Base-by-base conservation (phyloP, 1,140 invertebrate genomes). In the Drosophila baimaii region DNA sequence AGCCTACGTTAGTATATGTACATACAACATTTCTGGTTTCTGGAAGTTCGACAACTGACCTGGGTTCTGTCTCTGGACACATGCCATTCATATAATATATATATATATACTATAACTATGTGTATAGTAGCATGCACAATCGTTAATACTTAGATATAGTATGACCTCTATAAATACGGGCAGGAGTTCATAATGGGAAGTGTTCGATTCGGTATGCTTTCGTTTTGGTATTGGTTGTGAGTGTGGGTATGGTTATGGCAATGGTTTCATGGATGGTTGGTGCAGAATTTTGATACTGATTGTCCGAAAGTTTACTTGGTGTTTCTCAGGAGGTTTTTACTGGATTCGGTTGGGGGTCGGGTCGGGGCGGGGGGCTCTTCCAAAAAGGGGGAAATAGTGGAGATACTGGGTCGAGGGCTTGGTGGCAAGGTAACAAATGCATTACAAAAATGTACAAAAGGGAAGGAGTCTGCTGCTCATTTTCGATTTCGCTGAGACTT, bases 21-120 rank as follows among this genome's bases (percentile, higher is more conserved):
- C 77, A 69, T 80, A 84, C 81, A 88, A 88, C 70, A 79, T 69
- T 76, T 77, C 25, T 86, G 82, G 82, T 69, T 76, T 77, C 25
- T 86, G 82, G 82, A 86, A 86, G 82, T 86, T 88, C 83, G 79
- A 86, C 77, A 88, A 86, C 82, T 88, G 82, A 86, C 82, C 82
- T 86, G 82, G 83, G 82, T 82, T 78, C 55, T 79, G 72, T 79
- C 49, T 73, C 31, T 81, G 55, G 83, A 56, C 62, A 68, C 81
- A 86, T 85, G 82, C 81, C 79, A 56, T 54, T 54, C 68, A 80
- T 65, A 49, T 77, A 63, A 57, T 63, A 56, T 56, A 41, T 29
- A 29, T 71, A 35, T 52, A 35, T 71, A 35, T 54, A 65, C 33
- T 54, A 54, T 54, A 54, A n/a, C 51, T 54, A 49, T 79, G 47